Evolutionary conservation across 2,888 invertebrate genomes (phyloP).

Genomic region (Mythimna impura): DNA sequence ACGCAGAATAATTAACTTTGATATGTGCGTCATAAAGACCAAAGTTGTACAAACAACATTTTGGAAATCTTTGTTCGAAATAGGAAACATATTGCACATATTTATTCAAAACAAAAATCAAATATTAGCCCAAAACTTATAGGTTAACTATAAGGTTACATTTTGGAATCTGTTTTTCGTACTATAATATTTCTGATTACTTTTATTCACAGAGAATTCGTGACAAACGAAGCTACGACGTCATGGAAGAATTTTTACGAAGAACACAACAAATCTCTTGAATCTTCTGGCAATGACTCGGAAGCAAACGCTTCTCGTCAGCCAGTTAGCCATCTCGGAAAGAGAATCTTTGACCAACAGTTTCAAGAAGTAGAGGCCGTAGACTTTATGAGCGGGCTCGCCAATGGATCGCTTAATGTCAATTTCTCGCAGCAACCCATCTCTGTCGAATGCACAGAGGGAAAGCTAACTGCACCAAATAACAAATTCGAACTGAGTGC

Average conservation of each 20-base stretch:
- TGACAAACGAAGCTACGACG: constrained; percentile 85
- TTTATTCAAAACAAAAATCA: not conserved
- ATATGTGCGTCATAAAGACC: not conserved
- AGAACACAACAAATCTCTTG: constrained; percentile 84
- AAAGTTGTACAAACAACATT: not conserved
- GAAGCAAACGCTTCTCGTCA: constrained; percentile 69
- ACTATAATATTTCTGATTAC: not conserved
- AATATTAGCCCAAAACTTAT: not conserved
- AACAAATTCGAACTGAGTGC: constrained; percentile 80
- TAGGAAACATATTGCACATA: not conserved
- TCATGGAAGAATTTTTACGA: constrained; percentile 88
- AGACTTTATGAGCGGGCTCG: constrained; percentile 70
- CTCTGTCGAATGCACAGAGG: constrained; percentile 74
- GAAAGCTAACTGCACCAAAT: constrained; percentile 70
- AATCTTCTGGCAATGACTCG: constrained; percentile 82
- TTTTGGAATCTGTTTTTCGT: not conserved
- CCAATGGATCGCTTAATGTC: constrained; percentile 71
- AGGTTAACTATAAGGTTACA: too few species aligned
- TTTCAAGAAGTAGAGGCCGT: constrained; percentile 82
- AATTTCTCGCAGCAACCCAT: constrained; percentile 77
- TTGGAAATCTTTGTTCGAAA: not conserved
- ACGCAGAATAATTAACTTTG: not conserved
- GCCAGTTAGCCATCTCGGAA: constrained; percentile 79
- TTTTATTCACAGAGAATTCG: constrained; percentile 79
- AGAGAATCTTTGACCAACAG: constrained; percentile 80